Conservation (phyloP, 2,797 vertebrate genomes). For the Acomys russatus region DNA sequence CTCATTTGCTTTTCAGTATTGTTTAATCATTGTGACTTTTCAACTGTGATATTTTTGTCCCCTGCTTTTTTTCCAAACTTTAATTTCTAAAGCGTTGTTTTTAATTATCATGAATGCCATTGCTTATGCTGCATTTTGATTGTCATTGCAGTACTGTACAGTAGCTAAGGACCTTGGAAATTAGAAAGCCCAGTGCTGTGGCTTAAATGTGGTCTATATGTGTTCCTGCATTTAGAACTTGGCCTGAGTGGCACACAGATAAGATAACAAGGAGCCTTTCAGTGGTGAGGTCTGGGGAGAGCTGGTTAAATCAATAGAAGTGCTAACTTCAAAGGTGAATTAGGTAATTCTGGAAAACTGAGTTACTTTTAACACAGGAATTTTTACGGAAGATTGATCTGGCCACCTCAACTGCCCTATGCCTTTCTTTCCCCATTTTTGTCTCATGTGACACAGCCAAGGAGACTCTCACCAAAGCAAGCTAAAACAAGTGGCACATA, state of each 20-base stretch:
- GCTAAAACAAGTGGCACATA: not conserved
- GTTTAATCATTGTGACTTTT: slow-evolving; percentile 9
- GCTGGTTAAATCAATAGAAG: not conserved
- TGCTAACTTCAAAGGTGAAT: not conserved
- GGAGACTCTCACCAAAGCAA: not conserved
- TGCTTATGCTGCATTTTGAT: not conserved
- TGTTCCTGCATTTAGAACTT: not conserved
- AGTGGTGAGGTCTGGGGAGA: too few species aligned
- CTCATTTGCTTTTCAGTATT: not conserved
- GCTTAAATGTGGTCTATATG: not conserved
- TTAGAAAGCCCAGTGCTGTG: not conserved
- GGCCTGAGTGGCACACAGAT: too few species aligned
- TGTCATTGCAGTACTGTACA: not conserved
- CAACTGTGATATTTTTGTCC: not conserved
- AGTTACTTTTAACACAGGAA: not conserved
- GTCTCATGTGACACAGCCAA: not conserved
- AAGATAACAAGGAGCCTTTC: not conserved
- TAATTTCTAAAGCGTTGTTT: slow-evolving; percentile 40
- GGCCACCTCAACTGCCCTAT: not conserved
- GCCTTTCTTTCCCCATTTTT: not conserved
- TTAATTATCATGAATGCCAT: not conserved
- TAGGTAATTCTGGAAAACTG: not conserved
- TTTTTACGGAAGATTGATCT: not conserved
- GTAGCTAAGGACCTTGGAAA: not conserved
- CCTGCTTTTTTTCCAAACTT: not conserved